These are phyloP conservation scores for Thalassophryne amazonica DNA, from an alignment of 2,797 vertebrate genomes.

Conservation along the genomic window DNA sequence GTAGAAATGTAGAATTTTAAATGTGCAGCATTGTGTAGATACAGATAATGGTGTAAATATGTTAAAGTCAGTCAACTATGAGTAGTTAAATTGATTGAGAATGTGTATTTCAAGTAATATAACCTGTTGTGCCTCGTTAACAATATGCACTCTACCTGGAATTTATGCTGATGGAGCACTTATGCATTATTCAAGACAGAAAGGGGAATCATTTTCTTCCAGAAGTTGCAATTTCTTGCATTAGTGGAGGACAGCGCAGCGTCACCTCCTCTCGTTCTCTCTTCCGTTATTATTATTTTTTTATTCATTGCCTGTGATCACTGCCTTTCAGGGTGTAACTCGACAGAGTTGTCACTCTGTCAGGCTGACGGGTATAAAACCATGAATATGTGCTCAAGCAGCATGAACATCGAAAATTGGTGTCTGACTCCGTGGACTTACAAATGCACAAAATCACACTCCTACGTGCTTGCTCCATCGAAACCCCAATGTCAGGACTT, in stretches of 20 bases:
- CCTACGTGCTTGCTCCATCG: neutral
- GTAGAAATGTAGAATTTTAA: too few species aligned
- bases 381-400: slow-evolving; percentile 54
- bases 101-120: too few species aligned
- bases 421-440: slow-evolving; percentile 35
- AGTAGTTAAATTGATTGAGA: too few species aligned
- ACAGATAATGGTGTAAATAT: too few species aligned
- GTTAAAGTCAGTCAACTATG: too few species aligned
- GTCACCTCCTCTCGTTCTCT: neutral
- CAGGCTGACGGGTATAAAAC: slow-evolving; percentile 37
- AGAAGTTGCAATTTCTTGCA: neutral
- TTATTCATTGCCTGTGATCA: neutral
- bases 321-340: neutral
- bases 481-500: slow-evolving; percentile 21
- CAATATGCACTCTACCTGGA: too few species aligned
- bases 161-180: too few species aligned
- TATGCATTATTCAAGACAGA: too few species aligned
- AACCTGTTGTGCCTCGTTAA: too few species aligned
- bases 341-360: slow-evolving; percentile 29
- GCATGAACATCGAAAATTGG: slow-evolving; percentile 68
- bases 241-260: neutral
- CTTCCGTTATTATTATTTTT: neutral
- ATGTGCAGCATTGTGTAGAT: too few species aligned
- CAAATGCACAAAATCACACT: neutral
- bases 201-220: too few species aligned